Evolutionary conservation across 2,113 vertebrate species (phyloP), one percentile per base, ranked within the genome.

Genomic region (Bagarius yarrelli): DNA sequence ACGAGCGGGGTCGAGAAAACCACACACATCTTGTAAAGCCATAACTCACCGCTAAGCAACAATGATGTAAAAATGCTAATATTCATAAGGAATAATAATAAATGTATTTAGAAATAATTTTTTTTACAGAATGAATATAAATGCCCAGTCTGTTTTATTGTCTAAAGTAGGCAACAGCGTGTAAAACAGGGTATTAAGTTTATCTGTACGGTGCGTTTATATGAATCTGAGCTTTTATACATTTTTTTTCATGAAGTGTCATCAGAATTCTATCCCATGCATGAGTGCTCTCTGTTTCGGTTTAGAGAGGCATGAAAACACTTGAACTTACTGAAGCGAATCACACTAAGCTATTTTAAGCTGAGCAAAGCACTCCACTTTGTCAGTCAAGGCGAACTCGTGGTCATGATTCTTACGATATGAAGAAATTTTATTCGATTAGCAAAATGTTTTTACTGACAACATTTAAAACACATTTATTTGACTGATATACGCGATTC

Each of bases 1-100:
- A 52, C 69, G 0, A 44, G 84, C 84, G 0, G 40, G 23, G 14
- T 84, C 64, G 72, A 86, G 85, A 85, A 90, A 90, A 36, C 89
- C 81, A 74, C 94, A 94, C 2, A 95, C 83, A 21, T 92, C 89
- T 83, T 94, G 90, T 76, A 94, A 90, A 90, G 95, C 95, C 95
- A 97, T 96, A 3, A 8, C 8, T 40, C 72, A 82, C 11, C 56
- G 27, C 19, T n/a, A n/a, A 52, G 14, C 0, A 23, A 44, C 4
- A 23, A 67, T n/a, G 21, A 23, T 66, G 32, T 50, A 21, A 70
- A 71, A 80, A 53, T 21, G 21, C 27, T 27, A 73, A 34, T 55
- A 34, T 56, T 23, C 18, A 36, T 52, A 75, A 2, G 57, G 21
- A 14, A 19, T 57, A 57, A 3, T 14, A 25, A 40, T 40, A 3